Percentiles rank a stretch among this genome's conserved stretches.
These are phyloP conservation scores for Oryzias javanicus DNA, from an alignment of 2,113 vertebrate genomes.

Conservation along the genomic window DNA sequence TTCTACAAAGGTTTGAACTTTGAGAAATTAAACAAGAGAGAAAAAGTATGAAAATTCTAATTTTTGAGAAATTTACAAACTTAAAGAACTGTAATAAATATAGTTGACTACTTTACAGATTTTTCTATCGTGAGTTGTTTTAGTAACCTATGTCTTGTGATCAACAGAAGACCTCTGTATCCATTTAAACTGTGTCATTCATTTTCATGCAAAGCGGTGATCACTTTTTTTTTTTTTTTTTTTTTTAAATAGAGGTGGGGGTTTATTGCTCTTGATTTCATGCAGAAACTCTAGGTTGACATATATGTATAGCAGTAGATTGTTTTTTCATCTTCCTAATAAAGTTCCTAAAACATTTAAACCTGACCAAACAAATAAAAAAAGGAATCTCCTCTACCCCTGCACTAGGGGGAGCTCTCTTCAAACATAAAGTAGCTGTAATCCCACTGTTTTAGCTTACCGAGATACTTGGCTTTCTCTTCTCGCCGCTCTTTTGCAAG, in stretches of 20 bases:
- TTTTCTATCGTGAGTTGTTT: not conserved
- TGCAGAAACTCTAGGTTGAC: slow-evolving; percentile 4
- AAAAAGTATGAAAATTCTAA: no score
- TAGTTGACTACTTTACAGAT: no score
- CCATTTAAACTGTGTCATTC: not conserved
- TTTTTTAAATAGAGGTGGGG: no score
- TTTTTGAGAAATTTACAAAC: no score
- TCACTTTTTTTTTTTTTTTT: no score
- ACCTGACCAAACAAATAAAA: not conserved
- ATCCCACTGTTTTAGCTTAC: slow-evolving; percentile 72
- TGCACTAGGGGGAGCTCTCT: slow-evolving; percentile 67
- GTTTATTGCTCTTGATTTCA: slow-evolving; percentile 31
- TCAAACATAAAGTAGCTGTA: not conserved
- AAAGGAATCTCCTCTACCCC: slow-evolving; percentile 18
- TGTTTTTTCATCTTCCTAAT: slow-evolving; percentile 10
- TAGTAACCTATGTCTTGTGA: not conserved
- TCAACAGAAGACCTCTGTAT: not conserved
- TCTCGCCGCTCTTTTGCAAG: slow-evolving; percentile 90
- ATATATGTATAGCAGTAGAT: slow-evolving; percentile 17
- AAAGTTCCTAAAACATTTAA: slow-evolving; percentile 7
- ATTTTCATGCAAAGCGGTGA: slow-evolving; percentile 7
- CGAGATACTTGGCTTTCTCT: slow-evolving; percentile 92
- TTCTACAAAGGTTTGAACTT: no score
- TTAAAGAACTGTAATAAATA: no score
- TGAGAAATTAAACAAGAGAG: no score